A percentile compares a stretch with the other conserved stretches of the same genome.
Conservation (phyloP, 2,888 invertebrate genomes). For the Brenthis daphne region DNA sequence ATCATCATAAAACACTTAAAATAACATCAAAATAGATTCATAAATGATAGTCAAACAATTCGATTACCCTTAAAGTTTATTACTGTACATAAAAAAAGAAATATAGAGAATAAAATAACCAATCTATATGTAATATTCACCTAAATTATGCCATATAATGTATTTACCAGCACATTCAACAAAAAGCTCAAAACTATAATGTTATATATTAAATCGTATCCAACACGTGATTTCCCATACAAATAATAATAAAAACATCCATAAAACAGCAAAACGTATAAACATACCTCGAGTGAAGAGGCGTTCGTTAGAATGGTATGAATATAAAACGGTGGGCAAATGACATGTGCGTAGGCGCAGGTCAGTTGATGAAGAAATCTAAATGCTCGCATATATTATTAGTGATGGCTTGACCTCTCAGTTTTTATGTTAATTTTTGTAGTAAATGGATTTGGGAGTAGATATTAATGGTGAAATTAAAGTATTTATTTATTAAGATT, state of each 20-base stretch:
- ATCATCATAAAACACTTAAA: constrained; percentile 2
- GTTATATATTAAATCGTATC: constrained; percentile 18
- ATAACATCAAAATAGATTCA: background rate
- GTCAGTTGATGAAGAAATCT: constrained; percentile 41
- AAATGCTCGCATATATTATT: background rate
- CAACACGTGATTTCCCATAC: constrained; percentile 34
- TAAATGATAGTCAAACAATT: background rate
- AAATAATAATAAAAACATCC: constrained; percentile 29
- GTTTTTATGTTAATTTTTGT: constrained; percentile 23
- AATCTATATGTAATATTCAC: background rate
- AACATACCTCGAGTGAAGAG: constrained; percentile 40
- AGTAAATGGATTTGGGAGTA: background rate
- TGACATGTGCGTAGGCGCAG: constrained; percentile 54
- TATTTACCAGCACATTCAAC: background rate
- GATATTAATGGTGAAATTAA: too few relatives aligned
- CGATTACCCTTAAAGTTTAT: background rate
- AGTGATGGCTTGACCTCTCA: background rate
- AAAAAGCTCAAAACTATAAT: background rate
- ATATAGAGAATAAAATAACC: background rate
- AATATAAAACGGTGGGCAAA: constrained; percentile 61
- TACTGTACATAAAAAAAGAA: constrained; percentile 8
- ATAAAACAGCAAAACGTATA: constrained; percentile 36
- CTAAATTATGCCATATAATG: constrained; percentile 13
- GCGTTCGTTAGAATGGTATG: constrained; percentile 41
- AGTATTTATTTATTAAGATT: too few relatives aligned